phyloP scores from a whole-genome alignment of 2,113 vertebrate genomes.

The Mesoclemmys tuberculata region DNA sequence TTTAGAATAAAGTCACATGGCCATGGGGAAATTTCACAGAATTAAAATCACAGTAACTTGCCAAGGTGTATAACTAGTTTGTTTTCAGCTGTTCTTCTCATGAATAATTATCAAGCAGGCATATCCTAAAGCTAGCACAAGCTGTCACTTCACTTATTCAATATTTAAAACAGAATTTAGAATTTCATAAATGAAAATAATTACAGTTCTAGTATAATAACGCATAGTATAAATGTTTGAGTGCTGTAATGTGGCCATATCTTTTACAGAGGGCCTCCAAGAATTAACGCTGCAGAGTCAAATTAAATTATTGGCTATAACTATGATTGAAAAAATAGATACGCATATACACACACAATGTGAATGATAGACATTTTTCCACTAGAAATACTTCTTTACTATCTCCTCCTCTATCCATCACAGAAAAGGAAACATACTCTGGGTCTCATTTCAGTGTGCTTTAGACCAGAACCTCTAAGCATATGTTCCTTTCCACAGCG shows the following conservation, averaged over 20 bases:
- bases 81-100: conserved; percentile 89
- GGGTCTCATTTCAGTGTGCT: not conserved
- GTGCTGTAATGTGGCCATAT: conserved; percentile 37
- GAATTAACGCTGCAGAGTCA: conserved; percentile 16
- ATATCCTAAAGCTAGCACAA: conserved; percentile 90
- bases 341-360: conserved; percentile 14
- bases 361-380: conserved; percentile 39
- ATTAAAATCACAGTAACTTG: conserved; percentile 82
- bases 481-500: not conserved
- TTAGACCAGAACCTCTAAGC: accelerated
- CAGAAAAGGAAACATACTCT: conserved; percentile 3
- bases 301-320: conserved; percentile 47
- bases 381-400: conserved; percentile 35
- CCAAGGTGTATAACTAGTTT: conserved; percentile 89
- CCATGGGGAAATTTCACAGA: conserved; percentile 84
- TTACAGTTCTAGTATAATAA: conserved; percentile 78
- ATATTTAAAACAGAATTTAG: conserved; percentile 87
- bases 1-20: conserved; percentile 84
- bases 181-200: conserved; percentile 86
- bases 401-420: conserved; percentile 40
- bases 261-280: conserved; percentile 34
- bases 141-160: conserved; percentile 89
- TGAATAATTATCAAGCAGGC: conserved; percentile 89
- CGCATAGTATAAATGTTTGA: conserved; percentile 54
- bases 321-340: conserved; percentile 11